Base-by-base conservation (phyloP, 1,140 invertebrate species). In the Zaprionus nigranus region DNA sequence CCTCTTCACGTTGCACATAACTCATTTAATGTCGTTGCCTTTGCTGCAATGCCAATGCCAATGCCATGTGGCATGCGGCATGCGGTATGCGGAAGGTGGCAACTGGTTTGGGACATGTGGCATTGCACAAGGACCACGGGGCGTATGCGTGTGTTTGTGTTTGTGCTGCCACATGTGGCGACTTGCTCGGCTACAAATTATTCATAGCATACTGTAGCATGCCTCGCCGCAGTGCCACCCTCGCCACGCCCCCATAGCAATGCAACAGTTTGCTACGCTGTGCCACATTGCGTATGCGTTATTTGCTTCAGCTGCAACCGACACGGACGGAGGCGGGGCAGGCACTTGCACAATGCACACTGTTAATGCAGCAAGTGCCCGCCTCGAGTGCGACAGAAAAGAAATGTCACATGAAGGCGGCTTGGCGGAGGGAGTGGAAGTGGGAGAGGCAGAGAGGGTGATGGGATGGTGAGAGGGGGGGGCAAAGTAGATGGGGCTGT, bases 211-310 rank as follows among this genome's bases (percentile, higher is more conserved):
- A 46, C 20, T 66, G 62, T 54, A 62, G 40, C 40, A n/a, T n/a
- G 40, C 5, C 38, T n/a, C 24, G 11, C 30, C 24, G n/a, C 30
- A 38, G 11, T 13, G 51, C 12, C 40, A n/a, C 40, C 40, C 2
- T 5, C 36, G 30, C 36, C 36, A 38, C 4, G 36, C 13, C 17
- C 17, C 22, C n/a, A 49, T 13, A 30, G n/a, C 13, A 65, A 59
- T 56, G 80, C 80, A 79, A 82, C 70, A 82, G 75, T 75, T 82
- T 66, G 61, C 40, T 46, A 36, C 24, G 36, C 34, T 34, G 24
- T 7, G 13, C 51, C 34, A 69, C 74, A 46, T 46, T 51, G 73
- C 72, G 69, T 84, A 78, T 69, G 53, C 60, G 62, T 70, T 58
- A 80, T 63, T 63, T 69, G 58, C 22, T 12, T 20, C 34, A 38